Percentiles rank a stretch among this genome's conserved stretches.
phyloP scores from a whole-genome alignment of 1,140 invertebrate species.

The Ladona fulva region DNA sequence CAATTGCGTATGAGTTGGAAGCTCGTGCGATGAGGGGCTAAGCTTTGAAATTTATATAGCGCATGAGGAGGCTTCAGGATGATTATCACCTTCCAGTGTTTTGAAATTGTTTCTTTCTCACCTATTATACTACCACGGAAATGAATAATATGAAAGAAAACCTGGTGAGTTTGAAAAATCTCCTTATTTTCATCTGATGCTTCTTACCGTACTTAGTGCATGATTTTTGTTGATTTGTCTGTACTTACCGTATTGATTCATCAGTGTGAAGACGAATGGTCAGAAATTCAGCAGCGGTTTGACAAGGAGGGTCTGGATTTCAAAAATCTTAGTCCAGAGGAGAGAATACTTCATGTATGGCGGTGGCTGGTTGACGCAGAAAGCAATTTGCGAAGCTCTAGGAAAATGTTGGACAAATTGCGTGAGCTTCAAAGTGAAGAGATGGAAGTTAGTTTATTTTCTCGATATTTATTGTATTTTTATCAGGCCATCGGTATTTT shows the following conservation, averaged over 20 bases:
- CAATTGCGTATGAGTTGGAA: no score
- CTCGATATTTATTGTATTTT: no score
- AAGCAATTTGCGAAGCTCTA: slow-evolving; percentile 33
- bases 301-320: slow-evolving; percentile 32
- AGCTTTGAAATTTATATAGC: no score
- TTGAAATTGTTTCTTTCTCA: no score
- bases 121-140: not conserved
- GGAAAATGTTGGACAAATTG: slow-evolving; percentile 35
- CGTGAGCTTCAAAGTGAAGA: slow-evolving; percentile 34
- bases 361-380: slow-evolving; percentile 36
- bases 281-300: slow-evolving; percentile 30
- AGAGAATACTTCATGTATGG: slow-evolving; percentile 33
- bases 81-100: no score
- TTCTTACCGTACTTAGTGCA: no score
- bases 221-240: no score
- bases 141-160: not conserved
- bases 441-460: slow-evolving; percentile 27
- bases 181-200: no score
- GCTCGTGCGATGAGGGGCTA: no score
- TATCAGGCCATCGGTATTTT: no score
- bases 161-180: not conserved
- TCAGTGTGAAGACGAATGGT: slow-evolving; percentile 32
- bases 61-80: no score
- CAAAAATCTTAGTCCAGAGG: slow-evolving; percentile 27
- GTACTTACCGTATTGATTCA: not conserved